These are phyloP conservation scores for Zelostemma sp. DNA, from an alignment of 1,140 invertebrate genomes.

Conservation along the genomic window DNA sequence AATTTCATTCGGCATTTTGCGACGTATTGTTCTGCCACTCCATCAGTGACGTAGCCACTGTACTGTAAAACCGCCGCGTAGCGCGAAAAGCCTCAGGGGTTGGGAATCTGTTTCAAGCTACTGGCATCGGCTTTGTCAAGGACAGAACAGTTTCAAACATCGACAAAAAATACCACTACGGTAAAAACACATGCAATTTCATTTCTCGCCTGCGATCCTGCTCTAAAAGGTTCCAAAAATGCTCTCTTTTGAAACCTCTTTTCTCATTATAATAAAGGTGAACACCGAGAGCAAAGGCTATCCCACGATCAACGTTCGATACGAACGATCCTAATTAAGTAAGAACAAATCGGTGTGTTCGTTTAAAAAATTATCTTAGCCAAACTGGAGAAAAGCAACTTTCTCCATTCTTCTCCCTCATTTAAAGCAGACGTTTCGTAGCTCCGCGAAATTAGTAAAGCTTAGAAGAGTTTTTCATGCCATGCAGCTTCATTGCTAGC, in stretches of 20 bases:
- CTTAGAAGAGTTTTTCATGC: conserved; percentile 29
- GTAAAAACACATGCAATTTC: background rate
- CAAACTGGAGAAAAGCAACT: conserved; percentile 18
- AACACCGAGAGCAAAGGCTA: too few relatives aligned
- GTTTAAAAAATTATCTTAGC: too few relatives aligned
- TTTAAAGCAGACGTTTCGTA: conserved; percentile 17
- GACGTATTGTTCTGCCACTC: conserved; percentile 34
- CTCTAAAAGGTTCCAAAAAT: too few relatives aligned
- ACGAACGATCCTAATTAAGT: too few relatives aligned
- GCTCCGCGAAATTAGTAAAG: background rate
- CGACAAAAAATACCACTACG: conserved; percentile 17
- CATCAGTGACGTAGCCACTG: conserved; percentile 23
- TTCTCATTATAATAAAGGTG: too few relatives aligned
- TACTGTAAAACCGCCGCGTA: conserved; percentile 28
- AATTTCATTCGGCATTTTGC: conserved; percentile 22
- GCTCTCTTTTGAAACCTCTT: too few relatives aligned
- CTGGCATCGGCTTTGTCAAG: conserved; percentile 20
- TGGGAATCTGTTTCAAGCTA: conserved; percentile 9
- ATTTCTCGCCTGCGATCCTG: too few relatives aligned
- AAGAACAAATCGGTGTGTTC: too few relatives aligned
- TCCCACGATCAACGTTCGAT: too few relatives aligned
- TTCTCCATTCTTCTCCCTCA: conserved; percentile 14
- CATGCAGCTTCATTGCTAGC: conserved; percentile 18
- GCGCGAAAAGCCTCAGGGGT: conserved; percentile 20
- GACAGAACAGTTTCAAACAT: conserved; percentile 26